Percentiles rank a stretch among this genome's conserved stretches.
Evolutionary conservation across 1,140 invertebrate species (phyloP).

Genomic region (Drosophila elegans): DNA sequence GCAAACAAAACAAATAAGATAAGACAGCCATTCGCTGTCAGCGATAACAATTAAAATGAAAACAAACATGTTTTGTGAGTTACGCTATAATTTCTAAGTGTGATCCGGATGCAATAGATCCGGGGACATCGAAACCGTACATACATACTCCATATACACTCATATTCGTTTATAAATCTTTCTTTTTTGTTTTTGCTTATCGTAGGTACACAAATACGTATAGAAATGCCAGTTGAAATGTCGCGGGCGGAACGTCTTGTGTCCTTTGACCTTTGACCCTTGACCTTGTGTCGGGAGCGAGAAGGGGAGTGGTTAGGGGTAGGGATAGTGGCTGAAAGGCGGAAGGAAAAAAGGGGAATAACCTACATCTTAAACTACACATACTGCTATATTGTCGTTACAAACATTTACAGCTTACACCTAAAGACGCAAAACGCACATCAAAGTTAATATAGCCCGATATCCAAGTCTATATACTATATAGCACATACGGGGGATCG

Average conservation of each 20-base stretch:
- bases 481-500: conserved; percentile 35
- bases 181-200: conserved; percentile 6
- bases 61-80: conserved; percentile 18
- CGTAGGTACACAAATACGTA: conserved; percentile 40
- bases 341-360: not conserved
- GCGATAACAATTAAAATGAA: conserved; percentile 39
- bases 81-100: conserved; percentile 39
- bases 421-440: conserved; percentile 15
- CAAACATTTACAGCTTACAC: conserved; percentile 44
- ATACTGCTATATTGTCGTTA: conserved; percentile 43
- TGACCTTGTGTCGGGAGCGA: not conserved
- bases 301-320: not conserved
- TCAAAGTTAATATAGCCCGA: conserved; percentile 25
- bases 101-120: conserved; percentile 3
- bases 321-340: not conserved
- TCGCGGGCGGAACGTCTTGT: conserved; percentile 11
- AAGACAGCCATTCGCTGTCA: conserved; percentile 5
- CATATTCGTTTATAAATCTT: conserved; percentile 4
- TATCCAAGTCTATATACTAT: conserved; percentile 22
- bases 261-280: conserved; percentile 28
- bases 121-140: conserved; percentile 38
- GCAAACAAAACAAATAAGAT: conserved; percentile 37
- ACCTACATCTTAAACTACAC: conserved; percentile 17
- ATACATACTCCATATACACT: conserved; percentile 1
- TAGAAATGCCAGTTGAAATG: conserved; percentile 24